A percentile compares a stretch with the other conserved stretches of the same genome.
phyloP scores from a whole-genome alignment of 2,797 vertebrate genomes.

The Sternotherus odoratus region DNA sequence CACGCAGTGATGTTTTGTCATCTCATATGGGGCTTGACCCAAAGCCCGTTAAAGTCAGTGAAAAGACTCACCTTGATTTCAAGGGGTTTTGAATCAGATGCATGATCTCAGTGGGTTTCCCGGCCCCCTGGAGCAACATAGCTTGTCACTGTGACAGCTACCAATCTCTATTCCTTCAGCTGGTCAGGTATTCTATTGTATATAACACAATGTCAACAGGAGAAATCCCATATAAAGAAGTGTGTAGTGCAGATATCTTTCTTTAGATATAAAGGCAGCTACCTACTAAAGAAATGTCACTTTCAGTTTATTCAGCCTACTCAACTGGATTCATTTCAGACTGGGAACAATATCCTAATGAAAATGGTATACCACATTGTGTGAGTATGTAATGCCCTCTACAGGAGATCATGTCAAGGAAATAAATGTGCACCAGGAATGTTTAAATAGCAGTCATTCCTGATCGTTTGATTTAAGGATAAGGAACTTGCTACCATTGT shows the following conservation, averaged over 20 bases:
- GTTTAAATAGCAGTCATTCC: rapidly evolving
- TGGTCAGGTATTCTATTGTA: not conserved
- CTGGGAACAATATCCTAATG: not conserved
- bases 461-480: not conserved
- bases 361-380: not conserved
- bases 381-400: rapidly evolving
- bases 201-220: not conserved
- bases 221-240: not conserved
- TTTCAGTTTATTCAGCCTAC: not conserved
- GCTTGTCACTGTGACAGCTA: not conserved
- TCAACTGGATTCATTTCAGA: not conserved
- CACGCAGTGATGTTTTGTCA: not conserved
- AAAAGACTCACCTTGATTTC: slow-evolving; percentile 1
- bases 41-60: slow-evolving; percentile 18
- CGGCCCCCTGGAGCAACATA: not conserved
- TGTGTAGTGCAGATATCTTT: not conserved
- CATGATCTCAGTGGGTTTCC: not conserved
- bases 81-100: not conserved
- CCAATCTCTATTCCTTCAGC: not conserved
- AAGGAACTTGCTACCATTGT: not conserved
- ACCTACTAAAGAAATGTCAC: not conserved
- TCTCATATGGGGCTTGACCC: not conserved
- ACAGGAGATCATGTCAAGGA: not conserved
- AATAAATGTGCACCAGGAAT: not conserved
- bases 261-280: slow-evolving; percentile 3